Evolutionary conservation across 92 coral and sea anemone species (phyloP), one percentile per base, ranked within the genome.

Genomic region (Zoanthus sociatus): DNA sequence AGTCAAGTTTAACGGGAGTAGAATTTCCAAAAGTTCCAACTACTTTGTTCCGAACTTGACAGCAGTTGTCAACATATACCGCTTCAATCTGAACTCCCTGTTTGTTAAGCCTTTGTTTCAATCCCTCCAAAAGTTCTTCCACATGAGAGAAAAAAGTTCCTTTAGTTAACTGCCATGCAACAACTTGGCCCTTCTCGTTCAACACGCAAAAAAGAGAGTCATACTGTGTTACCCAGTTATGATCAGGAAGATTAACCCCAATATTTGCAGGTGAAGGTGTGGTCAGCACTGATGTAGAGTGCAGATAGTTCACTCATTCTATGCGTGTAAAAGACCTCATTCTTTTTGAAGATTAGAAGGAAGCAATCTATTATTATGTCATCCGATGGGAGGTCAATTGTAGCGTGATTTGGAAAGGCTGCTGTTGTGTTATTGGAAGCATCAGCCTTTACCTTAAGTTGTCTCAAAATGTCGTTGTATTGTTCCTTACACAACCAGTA

Each of bases 11-110:
- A n/a, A 92, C 90, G 7, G 76, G 79, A 60, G 67, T 61, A 63
- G 73, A 33, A 42, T 14, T 45, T 31, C 90, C 87, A 67, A 92
- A 92, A 54, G 86, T 73, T 0, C 69, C 37, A 50, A 30, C 44
- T 0, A 85, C 31, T 56, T 89, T 89, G 5, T 69, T 33, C 21
- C 84, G 31, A 12, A 81, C 82, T 0, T 82, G 84, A 82, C 93
- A 92, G 84, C 95, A 90, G 20, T 90, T 91, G 54, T 92, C 95
- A 33, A 92, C 87, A 55, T 76, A 92, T 10, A 87, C 63, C 42
- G 79, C 79, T 78, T 74, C 78, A 26, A 85, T 26, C 12, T 18
- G 53, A 20, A n/a, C 60, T 17, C 82, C 77, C 13, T 82, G 84
- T 18, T 69, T 42, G 58, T 88, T 86, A 1, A 56, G 64, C 30